Base-by-base conservation (phyloP, 2,888 invertebrate species). In the Cenopis cana region DNA sequence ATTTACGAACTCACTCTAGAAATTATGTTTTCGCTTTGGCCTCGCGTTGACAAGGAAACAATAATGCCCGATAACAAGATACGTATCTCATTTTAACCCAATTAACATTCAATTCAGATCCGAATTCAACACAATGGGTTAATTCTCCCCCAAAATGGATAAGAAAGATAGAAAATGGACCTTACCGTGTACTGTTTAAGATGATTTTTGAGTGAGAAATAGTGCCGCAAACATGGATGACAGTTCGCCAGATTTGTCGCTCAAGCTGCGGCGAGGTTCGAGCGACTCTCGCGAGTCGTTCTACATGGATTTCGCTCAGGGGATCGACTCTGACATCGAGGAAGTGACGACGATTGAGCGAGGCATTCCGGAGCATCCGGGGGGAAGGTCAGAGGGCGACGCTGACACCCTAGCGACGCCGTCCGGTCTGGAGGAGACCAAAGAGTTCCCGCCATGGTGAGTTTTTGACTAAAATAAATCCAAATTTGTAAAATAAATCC, bases 281-380 rank as follows among this genome's bases (percentile, higher is more conserved):
- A 97, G 97, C 85, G 97, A 97, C 89, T 97, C 97, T 46, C 94
- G 97, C 76, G 97, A 97, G 88, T 97, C 97, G 68, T 97, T 97
- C 88, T 97, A 97, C 84, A 97, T 97, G 97, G 97, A 97, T 91
- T 97, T 97, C 86, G 97, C 97, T 81, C 97, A 97, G 93, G 97
- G 97, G 73, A 97, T 97, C 85, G 97, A 97, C 89, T 97, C 97
- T 20, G 97, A 98, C 85, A 97, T 97, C 81, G 97, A 97, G 87
- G 97, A 97, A 89, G 97, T 97, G 83, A 96, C 96, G 57, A 96
- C 96, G 68, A 95, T 95, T 61, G 94, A 94, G 80, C 94, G 95
- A 57, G 89, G 93, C 73, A 93, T 94, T 57, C 94, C 94, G 69
- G 93, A 94, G 81, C 91, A 94, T 76, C 92, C 89, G 74, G 93